Conservation (phyloP, 1,140 invertebrate species). For the Brachystomella parvula region DNA sequence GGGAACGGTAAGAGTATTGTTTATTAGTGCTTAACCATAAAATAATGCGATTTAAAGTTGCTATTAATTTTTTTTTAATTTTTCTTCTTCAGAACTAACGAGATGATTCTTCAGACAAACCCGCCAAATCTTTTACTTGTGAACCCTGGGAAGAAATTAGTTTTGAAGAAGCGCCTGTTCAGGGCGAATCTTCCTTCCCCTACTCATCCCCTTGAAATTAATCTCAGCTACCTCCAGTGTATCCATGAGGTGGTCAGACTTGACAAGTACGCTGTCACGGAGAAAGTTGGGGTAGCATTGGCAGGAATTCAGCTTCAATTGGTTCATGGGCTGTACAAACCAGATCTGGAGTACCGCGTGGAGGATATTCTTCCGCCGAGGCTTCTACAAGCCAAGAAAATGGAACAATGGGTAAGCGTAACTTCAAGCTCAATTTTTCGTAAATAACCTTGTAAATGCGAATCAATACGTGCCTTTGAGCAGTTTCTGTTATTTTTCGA, state of each 20-base stretch:
- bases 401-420: neutral
- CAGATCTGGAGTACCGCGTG: neutral
- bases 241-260: neutral
- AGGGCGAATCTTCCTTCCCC: neutral
- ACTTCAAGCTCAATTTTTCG: no score
- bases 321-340: neutral
- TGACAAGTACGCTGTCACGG: neutral
- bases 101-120: neutral
- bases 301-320: constrained; percentile 3
- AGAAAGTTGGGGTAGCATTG: neutral
- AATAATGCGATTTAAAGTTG: neutral
- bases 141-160: neutral
- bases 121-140: neutral
- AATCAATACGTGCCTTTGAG: no score
- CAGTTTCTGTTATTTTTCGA: neutral
- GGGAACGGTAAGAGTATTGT: constrained; percentile 9
- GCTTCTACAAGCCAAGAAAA: neutral
- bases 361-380: neutral
- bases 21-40: no score
- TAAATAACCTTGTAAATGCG: no score
- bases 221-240: constrained; percentile 1
- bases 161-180: constrained; percentile 1
- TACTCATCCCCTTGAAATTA: constrained; percentile 2
- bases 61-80: neutral
- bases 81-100: neutral